Evolutionary conservation across 2,113 vertebrate species (phyloP).

Genomic region (Antechinus flavipes): DNA sequence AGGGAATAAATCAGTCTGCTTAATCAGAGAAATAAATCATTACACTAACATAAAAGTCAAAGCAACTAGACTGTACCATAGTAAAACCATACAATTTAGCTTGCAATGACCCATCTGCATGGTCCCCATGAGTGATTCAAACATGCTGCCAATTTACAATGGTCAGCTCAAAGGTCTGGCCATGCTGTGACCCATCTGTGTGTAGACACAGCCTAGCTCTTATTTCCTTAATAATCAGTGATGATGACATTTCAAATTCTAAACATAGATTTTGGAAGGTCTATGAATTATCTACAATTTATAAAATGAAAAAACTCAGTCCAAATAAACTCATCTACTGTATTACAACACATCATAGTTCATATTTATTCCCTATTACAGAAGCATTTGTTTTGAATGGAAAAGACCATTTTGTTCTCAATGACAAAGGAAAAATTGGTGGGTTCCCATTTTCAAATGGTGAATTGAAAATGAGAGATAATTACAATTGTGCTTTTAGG

Average conservation of each 20-base stretch:
- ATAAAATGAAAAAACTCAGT: background rate
- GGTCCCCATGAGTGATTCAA: background rate
- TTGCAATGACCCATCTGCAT: background rate
- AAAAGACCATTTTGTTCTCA: conserved; percentile 25
- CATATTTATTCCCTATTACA: conserved; percentile 1
- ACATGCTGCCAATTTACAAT: background rate
- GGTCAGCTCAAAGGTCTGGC: background rate
- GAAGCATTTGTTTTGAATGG: conserved; percentile 16
- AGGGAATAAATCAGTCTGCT: background rate
- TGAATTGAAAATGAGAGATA: background rate
- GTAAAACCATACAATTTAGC: background rate
- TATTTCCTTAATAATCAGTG: background rate
- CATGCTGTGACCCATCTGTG: conserved; percentile 3
- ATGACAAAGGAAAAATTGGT: conserved; percentile 6
- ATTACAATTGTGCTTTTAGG: background rate
- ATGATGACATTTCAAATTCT: background rate
- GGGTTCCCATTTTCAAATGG: background rate
- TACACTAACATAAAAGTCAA: background rate
- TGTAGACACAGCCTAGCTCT: background rate
- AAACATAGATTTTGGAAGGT: background rate
- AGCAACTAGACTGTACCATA: background rate
- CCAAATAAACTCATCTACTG: background rate
- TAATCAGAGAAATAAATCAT: conserved; percentile 31
- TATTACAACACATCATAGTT: background rate
- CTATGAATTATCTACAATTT: background rate